Conservation (phyloP, 2,797 vertebrate genomes). For the Liasis olivaceus region DNA sequence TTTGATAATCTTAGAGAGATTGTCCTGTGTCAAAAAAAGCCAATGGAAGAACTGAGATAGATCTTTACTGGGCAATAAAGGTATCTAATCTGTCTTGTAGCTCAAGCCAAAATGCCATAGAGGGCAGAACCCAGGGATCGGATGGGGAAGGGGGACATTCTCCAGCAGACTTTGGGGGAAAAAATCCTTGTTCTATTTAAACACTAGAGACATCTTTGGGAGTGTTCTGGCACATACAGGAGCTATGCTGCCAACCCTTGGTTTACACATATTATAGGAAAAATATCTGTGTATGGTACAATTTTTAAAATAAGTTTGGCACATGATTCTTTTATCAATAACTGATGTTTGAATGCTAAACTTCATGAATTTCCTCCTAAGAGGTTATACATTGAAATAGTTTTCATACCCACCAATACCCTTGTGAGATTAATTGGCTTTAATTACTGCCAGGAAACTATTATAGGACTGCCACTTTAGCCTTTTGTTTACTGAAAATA, state of each 20-base stretch:
- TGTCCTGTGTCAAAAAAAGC: neutral
- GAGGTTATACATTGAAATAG: neutral
- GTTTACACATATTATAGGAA: neutral
- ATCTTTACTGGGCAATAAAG: neutral
- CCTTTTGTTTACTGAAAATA: neutral
- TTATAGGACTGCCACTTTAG: neutral
- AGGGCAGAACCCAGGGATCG: neutral
- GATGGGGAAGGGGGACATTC: neutral
- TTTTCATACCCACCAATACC: neutral
- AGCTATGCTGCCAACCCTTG: neutral
- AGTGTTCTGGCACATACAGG: neutral
- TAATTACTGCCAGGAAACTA: neutral
- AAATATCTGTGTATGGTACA: neutral
- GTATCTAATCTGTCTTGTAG: neutral
- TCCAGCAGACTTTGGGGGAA: neutral
- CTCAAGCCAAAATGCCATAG: neutral
- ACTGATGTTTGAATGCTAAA: neutral
- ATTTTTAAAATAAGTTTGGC: neutral
- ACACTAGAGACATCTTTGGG: neutral
- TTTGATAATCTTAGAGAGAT: neutral
- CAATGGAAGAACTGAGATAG: neutral
- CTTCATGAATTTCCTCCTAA: neutral
- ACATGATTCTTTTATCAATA: fast-evolving
- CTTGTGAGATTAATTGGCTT: neutral
- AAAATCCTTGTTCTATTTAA: neutral